Conservation (phyloP, 2,113 vertebrate species). For the Chionodraco myersi region DNA sequence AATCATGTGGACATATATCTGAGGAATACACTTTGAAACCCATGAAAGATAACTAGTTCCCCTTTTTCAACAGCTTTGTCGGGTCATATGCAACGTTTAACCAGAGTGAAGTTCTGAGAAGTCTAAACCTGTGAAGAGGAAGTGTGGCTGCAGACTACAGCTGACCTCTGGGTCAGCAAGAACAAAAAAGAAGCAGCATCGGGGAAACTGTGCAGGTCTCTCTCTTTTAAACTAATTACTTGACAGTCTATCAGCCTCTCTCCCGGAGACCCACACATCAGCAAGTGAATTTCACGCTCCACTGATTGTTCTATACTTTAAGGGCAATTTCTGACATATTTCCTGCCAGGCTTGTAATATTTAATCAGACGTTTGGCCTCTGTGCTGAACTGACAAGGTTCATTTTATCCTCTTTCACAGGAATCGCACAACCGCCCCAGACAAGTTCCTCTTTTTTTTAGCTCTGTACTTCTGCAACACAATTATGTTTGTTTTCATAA, state of each 20-base stretch:
- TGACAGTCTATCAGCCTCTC: neutral
- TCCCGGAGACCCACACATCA: slow-evolving; percentile 11
- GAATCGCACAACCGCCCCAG: neutral
- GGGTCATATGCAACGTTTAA: neutral
- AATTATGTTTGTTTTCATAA: neutral
- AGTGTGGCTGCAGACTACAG: neutral
- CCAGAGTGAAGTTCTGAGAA: neutral
- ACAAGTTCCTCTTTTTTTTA: slow-evolving; percentile 1
- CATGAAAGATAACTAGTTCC: neutral
- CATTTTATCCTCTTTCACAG: slow-evolving; percentile 2
- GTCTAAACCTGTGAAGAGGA: neutral
- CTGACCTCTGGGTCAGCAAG: neutral
- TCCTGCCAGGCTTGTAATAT: slow-evolving; percentile 21
- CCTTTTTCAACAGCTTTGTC: neutral
- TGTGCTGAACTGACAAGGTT: slow-evolving; percentile 9
- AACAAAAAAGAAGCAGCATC: neutral
- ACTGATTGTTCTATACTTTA: slow-evolving; percentile 39
- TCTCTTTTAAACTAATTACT: slow-evolving; percentile 20
- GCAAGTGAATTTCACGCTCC: slow-evolving; percentile 40
- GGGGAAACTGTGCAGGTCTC: slow-evolving; percentile 7
- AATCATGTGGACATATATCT: neutral
- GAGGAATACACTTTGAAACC: neutral
- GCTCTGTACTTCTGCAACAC: neutral
- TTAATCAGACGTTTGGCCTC: slow-evolving; percentile 21
- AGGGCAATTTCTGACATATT: slow-evolving; percentile 28